Base-by-base conservation (phyloP, 2,888 invertebrate genomes). In the Endomychus coccineus region DNA sequence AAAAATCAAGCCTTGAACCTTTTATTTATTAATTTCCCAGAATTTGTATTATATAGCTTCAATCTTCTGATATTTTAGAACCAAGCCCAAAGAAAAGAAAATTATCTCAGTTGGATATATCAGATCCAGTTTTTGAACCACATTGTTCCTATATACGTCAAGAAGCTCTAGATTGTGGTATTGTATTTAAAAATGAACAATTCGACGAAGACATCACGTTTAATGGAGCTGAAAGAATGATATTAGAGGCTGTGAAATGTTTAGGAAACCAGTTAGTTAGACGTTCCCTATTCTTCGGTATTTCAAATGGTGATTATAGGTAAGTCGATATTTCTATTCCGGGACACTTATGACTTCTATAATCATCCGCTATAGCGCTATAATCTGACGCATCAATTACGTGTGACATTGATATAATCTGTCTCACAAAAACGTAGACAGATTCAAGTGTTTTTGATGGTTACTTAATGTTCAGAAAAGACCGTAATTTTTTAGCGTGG, bases 191-290 rank as follows among this genome's bases (percentile, higher is more conserved):
- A 43, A 55, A 64, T 11, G 73, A 73, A 45, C 68, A 68, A 55
- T 62, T 73, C 21, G 42, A 58, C 16, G 64, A 69, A 3, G 67
- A 66, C 7, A 61, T 72, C 3, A 44, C 56, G 17, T 63, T 68
- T 47, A 65, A 64, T 44, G 62, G 66, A 22, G 61, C 71, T n/a
- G 67, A 68, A 47, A 67, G 70, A 1, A 69, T 71, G 11, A 48
- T 77, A 24, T 48, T 73, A 10, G 69, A 73, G 1, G 73, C 75
- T 1, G 50, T 70, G 46, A 62, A 63, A 36, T 68, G 69, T 46
- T 68, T 75, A 43, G 71, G 71, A 0, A 73, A 73, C 37, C 71
- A 73, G 42, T 33, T 76, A 33, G 56, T 65, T 21, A 44, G 66
- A 25, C 36, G 36, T 5, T 36, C 36, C 2, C 14, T 36, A 15